phyloP scores from a whole-genome alignment of 2,113 vertebrate species.

The Reinhardtius hippoglossoides region DNA sequence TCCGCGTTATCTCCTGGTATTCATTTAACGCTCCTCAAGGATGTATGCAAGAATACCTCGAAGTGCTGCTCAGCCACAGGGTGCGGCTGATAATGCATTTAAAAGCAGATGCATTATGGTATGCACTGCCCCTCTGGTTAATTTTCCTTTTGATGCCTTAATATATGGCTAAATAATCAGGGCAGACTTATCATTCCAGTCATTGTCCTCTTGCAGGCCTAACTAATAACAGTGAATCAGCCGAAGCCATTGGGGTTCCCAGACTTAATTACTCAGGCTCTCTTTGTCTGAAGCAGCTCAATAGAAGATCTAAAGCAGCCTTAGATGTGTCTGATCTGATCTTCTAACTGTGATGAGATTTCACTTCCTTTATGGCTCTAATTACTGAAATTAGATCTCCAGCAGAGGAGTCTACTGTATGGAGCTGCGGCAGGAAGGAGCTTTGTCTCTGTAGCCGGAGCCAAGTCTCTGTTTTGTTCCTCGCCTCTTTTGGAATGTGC shows the following conservation, averaged over 20 bases:
- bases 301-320: constrained; percentile 64
- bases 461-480: constrained; percentile 26
- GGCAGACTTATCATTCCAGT: constrained; percentile 47
- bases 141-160: constrained; percentile 49
- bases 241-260: constrained; percentile 55
- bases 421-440: neutral
- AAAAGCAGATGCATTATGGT: constrained; percentile 10
- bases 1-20: constrained; percentile 10
- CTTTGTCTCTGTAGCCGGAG: constrained; percentile 42
- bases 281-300: constrained; percentile 60
- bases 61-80: neutral
- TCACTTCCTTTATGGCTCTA: constrained; percentile 60
- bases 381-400: constrained; percentile 72
- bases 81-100: constrained; percentile 36
- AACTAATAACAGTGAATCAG: constrained; percentile 65
- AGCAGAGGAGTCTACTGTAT: constrained; percentile 40
- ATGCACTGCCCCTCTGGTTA: constrained; percentile 22
- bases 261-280: constrained; percentile 70
- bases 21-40: constrained; percentile 11
- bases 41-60: constrained; percentile 2
- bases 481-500: neutral
- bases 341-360: constrained; percentile 53
- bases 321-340: constrained; percentile 69
- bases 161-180: constrained; percentile 69
- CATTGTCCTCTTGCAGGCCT: constrained; percentile 49